Evolutionary conservation across 2,113 vertebrate genomes (phyloP), one percentile per base, ranked within the genome.

Genomic region (Sporophila hypoxantha): DNA sequence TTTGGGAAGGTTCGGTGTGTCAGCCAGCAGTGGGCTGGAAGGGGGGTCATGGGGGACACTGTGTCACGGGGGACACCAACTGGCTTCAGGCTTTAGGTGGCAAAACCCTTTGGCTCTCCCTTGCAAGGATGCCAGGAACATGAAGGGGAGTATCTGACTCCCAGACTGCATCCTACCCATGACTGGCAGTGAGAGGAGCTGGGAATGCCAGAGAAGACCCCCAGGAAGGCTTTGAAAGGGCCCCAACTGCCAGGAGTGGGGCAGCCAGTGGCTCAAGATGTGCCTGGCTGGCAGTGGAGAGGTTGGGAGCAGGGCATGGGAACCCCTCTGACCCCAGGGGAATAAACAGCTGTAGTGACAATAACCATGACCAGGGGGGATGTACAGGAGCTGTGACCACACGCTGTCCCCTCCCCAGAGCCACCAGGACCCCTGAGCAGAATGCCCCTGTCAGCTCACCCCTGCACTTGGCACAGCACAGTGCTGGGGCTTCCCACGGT

Each of bases 401-500:
- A 2, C 3, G 1, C 19, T 75, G 12, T 19, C 22, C 62, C 49
- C 44, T 44, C 32, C 64, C 21, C 6, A 1, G n/a, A 34, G 52
- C 50, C 22, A 1, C 22, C 2, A 2, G 46, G 19, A 65, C 14
- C 75, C 65, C 14, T 2, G 32, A 69, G 60, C 56, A 66, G 32
- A 85, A n/a, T 11, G 15, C 22, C n/a, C 19, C 25, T 8, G 22
- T 20, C 2, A 0, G 0, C 52, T 64, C 55, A 2, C 3, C 47
- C 50, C 32, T 62, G 37, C 46, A 2, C 56, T 21, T 8, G 26
- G 74, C 61, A 59, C 47, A 5, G 1, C 5, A 19, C 13, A 25
- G 29, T 5, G 66, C 17, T 0, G 2, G 56, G 42, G 52, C 36
- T 92, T 57, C 44, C 75, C 56, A 50, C 2, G 1, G n/a, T 56